A percentile compares a stretch with the other conserved stretches of the same genome.
Evolutionary conservation across 2,888 invertebrate species (phyloP).

Genomic region (Morpho achilles): DNA sequence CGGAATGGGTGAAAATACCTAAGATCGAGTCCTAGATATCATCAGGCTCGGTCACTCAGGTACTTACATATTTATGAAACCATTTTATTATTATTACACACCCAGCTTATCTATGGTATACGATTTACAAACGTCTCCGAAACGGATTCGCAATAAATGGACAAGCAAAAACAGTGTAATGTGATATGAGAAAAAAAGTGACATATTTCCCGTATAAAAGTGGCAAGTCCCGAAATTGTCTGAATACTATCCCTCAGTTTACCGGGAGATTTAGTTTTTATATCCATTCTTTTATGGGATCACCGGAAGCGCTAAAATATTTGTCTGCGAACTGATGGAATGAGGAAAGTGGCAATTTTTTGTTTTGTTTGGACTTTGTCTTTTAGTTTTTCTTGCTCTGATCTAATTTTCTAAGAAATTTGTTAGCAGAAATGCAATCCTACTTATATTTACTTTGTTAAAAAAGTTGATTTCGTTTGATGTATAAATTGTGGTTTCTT

Average conservation of each 20-base stretch:
- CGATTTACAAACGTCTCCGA: not conserved
- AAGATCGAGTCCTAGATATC: no score
- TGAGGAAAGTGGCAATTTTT: slow-evolving; percentile 2
- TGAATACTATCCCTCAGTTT: slow-evolving; percentile 27
- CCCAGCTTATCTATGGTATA: no score
- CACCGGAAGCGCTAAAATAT: slow-evolving; percentile 24
- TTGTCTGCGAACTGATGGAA: slow-evolving; percentile 18
- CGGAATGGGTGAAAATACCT: no score
- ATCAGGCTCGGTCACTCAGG: no score
- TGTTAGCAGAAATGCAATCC: not conserved
- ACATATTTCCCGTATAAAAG: slow-evolving; percentile 22
- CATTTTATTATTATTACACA: no score
- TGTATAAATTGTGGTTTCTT: no score
- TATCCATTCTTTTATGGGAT: slow-evolving; percentile 23
- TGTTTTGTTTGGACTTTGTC: not conserved
- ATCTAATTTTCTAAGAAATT: not conserved
- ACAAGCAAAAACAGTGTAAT: slow-evolving; percentile 21
- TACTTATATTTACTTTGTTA: no score
- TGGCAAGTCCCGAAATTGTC: slow-evolving; percentile 26
- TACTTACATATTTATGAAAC: not conserved
- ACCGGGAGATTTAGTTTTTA: slow-evolving; percentile 31
- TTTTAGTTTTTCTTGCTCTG: not conserved
- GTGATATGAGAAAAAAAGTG: slow-evolving; percentile 22
- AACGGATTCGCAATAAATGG: slow-evolving; percentile 10
- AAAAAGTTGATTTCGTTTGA: no score